Base-by-base conservation (phyloP, 2,888 invertebrate species). In the Mallateleia sp. region DNA sequence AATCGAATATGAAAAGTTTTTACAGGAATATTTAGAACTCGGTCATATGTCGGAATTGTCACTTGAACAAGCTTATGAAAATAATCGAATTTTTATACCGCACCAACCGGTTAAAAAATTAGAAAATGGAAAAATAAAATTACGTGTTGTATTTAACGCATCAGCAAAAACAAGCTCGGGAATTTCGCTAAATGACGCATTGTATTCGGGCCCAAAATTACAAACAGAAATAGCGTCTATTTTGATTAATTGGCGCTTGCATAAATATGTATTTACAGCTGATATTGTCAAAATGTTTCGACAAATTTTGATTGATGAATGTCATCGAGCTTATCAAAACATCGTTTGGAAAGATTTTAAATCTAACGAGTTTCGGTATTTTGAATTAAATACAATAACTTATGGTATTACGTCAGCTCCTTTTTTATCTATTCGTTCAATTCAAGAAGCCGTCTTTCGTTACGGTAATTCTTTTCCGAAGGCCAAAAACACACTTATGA, bases 351-450 rank as follows among this genome's bases (percentile, higher is more conserved):
- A 18, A 3, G 45, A 18, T 45, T 47, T n/a, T 15, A 47, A 64
- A 1, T 15, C 25, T 15, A 18, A 64, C 25, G 20, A 47, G 18
- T 50, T 28, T 18, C 1, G 14, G 2, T 66, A 66, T 50, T 66
- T 18, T 18, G 22, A 66, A 32, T n/a, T 66, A 22, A 50, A 66
- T 28, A 66, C 66, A 24, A 18, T 66, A 2, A 7, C 66, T 0
- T 52, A 67, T 22, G 52, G 54, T 1, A 0, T 69, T 1, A n/a
- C n/a, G 4, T 7, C 71, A 0, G 9, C 71, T 7, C 71, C 71
- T 6, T 71, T 18, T 42, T 45, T 67, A 15, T 50, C 47, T 2
- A 50, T 50, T 5, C 18, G 54, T 5, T 7, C 38, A 1, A 38
- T 69, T 14, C 4, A 6, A n/a, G 69, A 69, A 69, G 5, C 11